Percentiles rank a stretch among this genome's conserved stretches.
Evolutionary conservation across 2,888 invertebrate genomes (phyloP).

Genomic region (Coenonympha glycerion): DNA sequence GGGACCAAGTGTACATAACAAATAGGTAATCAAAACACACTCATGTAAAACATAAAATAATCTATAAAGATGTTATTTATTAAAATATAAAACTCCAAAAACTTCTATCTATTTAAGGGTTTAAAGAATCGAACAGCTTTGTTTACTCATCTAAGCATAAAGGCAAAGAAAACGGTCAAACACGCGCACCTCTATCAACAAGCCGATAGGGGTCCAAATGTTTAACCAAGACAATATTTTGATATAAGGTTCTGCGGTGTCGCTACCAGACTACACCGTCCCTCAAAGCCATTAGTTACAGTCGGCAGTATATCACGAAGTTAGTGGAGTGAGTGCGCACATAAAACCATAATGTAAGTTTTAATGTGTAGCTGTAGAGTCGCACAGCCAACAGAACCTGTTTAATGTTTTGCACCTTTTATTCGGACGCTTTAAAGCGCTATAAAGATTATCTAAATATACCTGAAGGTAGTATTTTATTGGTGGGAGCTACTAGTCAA

Average conservation of each 20-base stretch:
- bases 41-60: too few species aligned
- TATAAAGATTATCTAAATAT: constrained; percentile 2
- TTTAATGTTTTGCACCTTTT: constrained; percentile 7
- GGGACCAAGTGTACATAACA: too few species aligned
- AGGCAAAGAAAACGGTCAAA: background rate
- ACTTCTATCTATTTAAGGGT: too few species aligned
- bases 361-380: constrained; percentile 4
- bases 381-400: background rate
- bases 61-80: too few species aligned
- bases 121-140: too few species aligned
- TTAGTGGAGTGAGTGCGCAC: constrained; percentile 2
- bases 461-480: background rate
- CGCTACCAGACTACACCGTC: background rate
- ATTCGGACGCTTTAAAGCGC: constrained; percentile 1
- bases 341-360: constrained; percentile 10
- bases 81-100: too few species aligned
- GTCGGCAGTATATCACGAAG: constrained; percentile 1
- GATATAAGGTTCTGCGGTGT: background rate
- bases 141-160: background rate
- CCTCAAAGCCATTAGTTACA: constrained; percentile 2
- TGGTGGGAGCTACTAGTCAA: background rate
- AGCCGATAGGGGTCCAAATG: background rate
- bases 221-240: background rate
- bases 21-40: too few species aligned
- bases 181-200: background rate